Percentiles rank a stretch among this genome's conserved stretches.
Evolutionary conservation across 2,888 invertebrate species (phyloP).

Genomic region (Eumacrocentrus americanus): DNA sequence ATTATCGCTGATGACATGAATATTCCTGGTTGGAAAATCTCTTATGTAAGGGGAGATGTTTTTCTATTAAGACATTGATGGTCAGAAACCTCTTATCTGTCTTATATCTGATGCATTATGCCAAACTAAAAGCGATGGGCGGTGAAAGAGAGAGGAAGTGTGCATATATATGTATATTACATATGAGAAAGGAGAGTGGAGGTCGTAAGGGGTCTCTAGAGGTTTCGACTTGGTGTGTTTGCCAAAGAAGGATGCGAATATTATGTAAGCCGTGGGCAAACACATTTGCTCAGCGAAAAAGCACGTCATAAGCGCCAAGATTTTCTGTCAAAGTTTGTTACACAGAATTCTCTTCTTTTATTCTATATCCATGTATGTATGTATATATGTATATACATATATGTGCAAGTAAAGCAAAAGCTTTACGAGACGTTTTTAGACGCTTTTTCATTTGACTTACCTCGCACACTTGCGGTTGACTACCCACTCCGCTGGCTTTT

Average conservation of each 20-base stretch:
- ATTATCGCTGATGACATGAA: no score
- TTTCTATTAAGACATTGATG: no score
- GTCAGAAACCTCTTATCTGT: no score
- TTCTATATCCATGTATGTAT: neutral
- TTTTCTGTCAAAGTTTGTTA: slow-evolving; percentile 42
- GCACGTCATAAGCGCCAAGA: slow-evolving; percentile 38
- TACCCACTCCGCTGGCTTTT: slow-evolving; percentile 1
- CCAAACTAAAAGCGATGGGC: no score
- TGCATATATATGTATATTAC: neutral
- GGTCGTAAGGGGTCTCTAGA: neutral
- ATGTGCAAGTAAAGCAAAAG: neutral
- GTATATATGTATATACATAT: neutral
- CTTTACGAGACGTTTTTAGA: neutral
- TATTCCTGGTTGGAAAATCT: no score
- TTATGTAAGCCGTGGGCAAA: slow-evolving; percentile 40
- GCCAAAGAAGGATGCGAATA: slow-evolving; percentile 18
- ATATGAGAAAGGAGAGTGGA: neutral
- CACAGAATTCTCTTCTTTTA: neutral
- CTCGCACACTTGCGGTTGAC: slow-evolving; percentile 1
- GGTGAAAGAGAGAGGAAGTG: no score
- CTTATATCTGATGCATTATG: no score
- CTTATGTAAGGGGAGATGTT: no score
- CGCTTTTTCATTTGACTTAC: neutral
- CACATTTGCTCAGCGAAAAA: slow-evolving; percentile 40
- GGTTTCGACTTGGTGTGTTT: slow-evolving; percentile 14